phyloP scores from a whole-genome alignment of 2,888 invertebrate genomes.

The Acanthosepion lycidas region DNA sequence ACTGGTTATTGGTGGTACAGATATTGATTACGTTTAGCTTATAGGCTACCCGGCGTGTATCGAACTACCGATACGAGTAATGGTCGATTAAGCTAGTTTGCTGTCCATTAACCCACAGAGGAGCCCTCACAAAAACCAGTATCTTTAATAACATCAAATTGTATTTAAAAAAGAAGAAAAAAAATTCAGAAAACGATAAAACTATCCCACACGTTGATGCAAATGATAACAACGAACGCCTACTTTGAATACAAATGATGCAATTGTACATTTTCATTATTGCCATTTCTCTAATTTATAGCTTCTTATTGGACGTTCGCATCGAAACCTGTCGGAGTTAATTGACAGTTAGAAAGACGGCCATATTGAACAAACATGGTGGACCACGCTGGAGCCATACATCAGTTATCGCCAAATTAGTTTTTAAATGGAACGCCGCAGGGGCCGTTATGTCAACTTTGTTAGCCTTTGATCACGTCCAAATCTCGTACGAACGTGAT shows the following conservation, averaged over 20 bases:
- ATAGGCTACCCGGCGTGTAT: too few relatives aligned
- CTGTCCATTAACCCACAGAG: too few relatives aligned
- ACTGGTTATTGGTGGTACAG: too few relatives aligned
- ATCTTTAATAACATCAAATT: too few relatives aligned
- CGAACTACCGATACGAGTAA: too few relatives aligned
- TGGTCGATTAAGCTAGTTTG: too few relatives aligned
- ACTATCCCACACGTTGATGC: neutral
- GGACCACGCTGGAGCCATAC: neutral
- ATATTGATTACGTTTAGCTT: too few relatives aligned
- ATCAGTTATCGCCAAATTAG: neutral
- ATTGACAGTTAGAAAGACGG: neutral
- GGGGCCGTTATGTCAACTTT: neutral
- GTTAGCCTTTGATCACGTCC: slow-evolving; percentile 13
- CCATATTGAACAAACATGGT: neutral
- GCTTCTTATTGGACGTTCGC: neutral
- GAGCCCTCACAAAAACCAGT: too few relatives aligned
- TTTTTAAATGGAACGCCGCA: neutral
- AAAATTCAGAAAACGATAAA: neutral
- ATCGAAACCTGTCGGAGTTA: neutral
- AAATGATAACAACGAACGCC: neutral
- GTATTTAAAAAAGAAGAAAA: neutral
- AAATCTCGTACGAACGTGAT: slow-evolving; percentile 17
- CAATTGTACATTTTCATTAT: slow-evolving; percentile 9
- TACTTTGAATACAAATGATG: slow-evolving; percentile 33
- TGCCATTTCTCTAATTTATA: neutral